Evolutionary conservation across 2,113 vertebrate species (phyloP), one percentile per base, ranked within the genome.

Genomic region (Electrona antarctica): DNA sequence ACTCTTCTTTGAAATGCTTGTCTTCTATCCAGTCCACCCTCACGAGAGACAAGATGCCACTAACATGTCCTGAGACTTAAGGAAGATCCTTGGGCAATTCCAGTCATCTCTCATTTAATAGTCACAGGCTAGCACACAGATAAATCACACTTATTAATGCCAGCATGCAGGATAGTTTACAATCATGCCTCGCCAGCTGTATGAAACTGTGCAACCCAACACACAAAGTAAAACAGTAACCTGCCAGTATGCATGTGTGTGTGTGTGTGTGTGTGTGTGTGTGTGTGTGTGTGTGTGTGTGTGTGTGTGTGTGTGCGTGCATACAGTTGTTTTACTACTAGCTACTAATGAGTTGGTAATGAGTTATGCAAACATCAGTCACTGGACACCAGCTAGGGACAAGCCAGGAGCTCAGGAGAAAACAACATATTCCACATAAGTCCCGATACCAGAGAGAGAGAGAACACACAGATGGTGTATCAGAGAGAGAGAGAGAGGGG

Each of bases 291-390:
- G 41, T 12, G 59, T 10, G 41, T 64, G 69, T 28, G 60, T 28
- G 69, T 52, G 49, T 60, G 46, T 65, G 29, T 69, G 41, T n/a
- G 46, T 64, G 52, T 61, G 45, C 50, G 52, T 74, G 61, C 59
- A 56, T 45, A 41, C 13, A 21, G 21, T 21, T 29, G 21, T 28
- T 45, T 47, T 49, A 47, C 15, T 41, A 41, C 15, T 13, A 28
- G 51, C 48, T 47, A 64, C 64, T 60, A 69, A 69, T 47, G 29
- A 3, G 62, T 55, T 65, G 47, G 46, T 85, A 89, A 84, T 79
- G 78, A 85, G 84, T 84, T 83, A 87, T 82, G 85, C 79, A 86
- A 90, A 89, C 61, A 54, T 13, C 56, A 63, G 88, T 81, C 83
- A 92, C 74, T 50, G 67, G 87, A 90, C 81, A 88, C 87, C 80